Base-by-base conservation (phyloP, 2,113 vertebrate species). In the Ornithorhynchus anatinus region DNA sequence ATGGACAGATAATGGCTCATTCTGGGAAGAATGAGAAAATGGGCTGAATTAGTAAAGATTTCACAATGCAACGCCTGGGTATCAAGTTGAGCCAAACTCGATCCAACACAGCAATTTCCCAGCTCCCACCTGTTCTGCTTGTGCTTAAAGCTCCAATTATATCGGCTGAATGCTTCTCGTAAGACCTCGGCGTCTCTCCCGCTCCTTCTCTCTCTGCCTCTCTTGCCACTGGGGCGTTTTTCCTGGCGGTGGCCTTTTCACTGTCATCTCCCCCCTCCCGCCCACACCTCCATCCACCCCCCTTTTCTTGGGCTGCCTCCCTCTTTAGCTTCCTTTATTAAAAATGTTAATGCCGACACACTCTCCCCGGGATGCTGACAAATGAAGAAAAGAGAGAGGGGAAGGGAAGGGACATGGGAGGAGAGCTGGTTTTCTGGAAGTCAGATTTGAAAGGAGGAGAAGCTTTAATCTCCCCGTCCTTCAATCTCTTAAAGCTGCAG, bases 331-430 rank as follows among this genome's bases (percentile, higher is more conserved):
- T 53, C 72, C 80, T 91, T 90, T 79, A 90, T 89, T 79, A 84
- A 88, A 90, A 86, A 90, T 89, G 90, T 85, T 88, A 89, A 91
- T 90, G 64, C 68, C 1, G 29, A 78, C 82, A 61, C 77, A 90
- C 89, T 87, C 87, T 86, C 61, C 59, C 67, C 27, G 59, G 68
- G 81, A 81, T 84, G 87, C 74, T 47, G 6, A 9, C 80, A 80
- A 84, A 86, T 23, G 72, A 16, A 82, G 69, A 64, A 74, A 82
- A 82, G 9, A 43, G 47, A 61, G 73, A 13, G 3, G 35, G 73
- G 66, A 64, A 63, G 69, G 63, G 32, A 69, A 66, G 66, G 31
- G 38, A 61, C 42, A 1, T 1, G 42, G 69, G 83, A 78, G 76
- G 72, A 43, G 64, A 75, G 79, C 63, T 29, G 64, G 62, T 52